These are phyloP conservation scores for Euleptes europaea DNA, from an alignment of 2,113 vertebrate species.

Conservation along the genomic window DNA sequence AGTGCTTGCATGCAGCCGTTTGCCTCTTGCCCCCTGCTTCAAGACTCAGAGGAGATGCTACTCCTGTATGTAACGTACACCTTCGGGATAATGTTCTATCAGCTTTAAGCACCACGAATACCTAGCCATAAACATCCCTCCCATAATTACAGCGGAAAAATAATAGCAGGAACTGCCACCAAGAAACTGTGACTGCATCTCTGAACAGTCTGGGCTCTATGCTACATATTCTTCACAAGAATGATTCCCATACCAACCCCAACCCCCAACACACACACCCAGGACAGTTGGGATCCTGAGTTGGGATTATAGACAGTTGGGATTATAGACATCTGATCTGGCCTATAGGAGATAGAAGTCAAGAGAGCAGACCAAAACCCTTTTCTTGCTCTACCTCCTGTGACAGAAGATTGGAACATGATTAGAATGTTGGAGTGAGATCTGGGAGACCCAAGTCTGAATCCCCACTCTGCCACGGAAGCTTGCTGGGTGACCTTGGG, in stretches of 20 bases:
- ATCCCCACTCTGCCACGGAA: too few species aligned
- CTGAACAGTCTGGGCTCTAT: background rate
- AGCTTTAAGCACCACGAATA: fast-evolving
- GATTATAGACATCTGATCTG: background rate
- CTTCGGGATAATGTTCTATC: background rate
- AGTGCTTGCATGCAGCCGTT: background rate
- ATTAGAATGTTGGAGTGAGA: too few species aligned
- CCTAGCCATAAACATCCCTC: background rate
- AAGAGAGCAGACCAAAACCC: background rate
- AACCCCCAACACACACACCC: too few species aligned
- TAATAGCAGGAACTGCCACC: background rate
- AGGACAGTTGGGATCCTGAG: background rate
- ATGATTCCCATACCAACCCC: background rate
- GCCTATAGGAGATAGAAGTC: background rate
- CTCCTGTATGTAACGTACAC: background rate
- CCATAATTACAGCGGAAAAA: fast-evolving
- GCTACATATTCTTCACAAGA: background rate
- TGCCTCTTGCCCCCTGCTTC: background rate
- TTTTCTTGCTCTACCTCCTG: background rate
- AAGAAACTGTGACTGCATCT: background rate
- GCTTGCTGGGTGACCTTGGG: too few species aligned
- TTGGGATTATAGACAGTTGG: too few species aligned
- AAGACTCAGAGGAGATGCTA: background rate
- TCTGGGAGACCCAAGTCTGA: too few species aligned
- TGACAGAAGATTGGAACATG: background rate